Base-by-base conservation (phyloP, 2,888 invertebrate species). In the Philaethria dido region DNA sequence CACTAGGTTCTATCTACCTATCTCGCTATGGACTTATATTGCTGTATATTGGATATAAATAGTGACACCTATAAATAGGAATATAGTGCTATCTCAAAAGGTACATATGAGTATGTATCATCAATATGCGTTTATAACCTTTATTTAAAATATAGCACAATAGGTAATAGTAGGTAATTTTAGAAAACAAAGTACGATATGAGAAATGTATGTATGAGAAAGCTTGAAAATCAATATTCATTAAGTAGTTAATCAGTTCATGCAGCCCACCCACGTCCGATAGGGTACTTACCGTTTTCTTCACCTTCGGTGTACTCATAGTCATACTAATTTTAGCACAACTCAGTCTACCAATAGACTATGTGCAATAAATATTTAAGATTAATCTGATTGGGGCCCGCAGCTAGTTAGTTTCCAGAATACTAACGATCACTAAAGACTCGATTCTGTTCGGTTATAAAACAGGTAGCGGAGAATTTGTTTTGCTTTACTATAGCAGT, bases 301-400 rank as follows among this genome's bases (percentile, higher is more conserved):
- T 86, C 85, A 87, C 86, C 90, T 92, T 90, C 91, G 81, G 86
- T 77, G 85, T 77, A 81, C 78, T 84, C 86, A 91, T 90, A 87
- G 80, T 89, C 86, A 92, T 92, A 91, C 92, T 90, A 92, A 92
- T 92, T 52, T 91, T 85, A 84, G 74, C 81, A 75, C 78, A 84
- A 77, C 84, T 83, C 82, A 81, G 82, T 82, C 83, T 87, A 82
- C 88, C 86, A 86, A 85, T 84, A 80, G 82, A 82, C 85, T 85
- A 83, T 91, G 88, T 84, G 89, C 88, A 92, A 92, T 92, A 92
- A 92, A 92, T 92, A 92, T 92, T 92, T 91, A 89, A 90, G 88
- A 90, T 90, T 89, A 89, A 91, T 91, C 91, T 86, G 92, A 92
- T 92, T 87, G 85, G 82, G 79, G 76, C 78, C 78, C 76, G 78